Evolutionary conservation across 2,888 invertebrate species (phyloP).

Genomic region (Drosophila longiperda): DNA sequence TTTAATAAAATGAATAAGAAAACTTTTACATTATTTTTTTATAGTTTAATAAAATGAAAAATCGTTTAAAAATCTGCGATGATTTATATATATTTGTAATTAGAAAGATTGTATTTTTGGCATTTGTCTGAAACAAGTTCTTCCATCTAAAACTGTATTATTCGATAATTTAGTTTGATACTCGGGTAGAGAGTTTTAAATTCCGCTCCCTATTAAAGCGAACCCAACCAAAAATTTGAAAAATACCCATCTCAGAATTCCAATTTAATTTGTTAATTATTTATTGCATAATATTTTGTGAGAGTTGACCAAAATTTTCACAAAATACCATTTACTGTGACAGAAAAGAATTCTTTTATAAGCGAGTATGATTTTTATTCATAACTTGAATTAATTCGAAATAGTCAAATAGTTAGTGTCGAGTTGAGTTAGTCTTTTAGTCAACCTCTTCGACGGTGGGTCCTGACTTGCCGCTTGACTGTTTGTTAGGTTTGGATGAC

Average conservation of each 20-base stretch:
- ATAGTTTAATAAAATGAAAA: background rate
- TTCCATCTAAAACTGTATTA: background rate
- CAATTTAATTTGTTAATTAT: background rate
- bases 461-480: slow-evolving; percentile 82
- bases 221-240: background rate
- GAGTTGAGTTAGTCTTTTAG: slow-evolving; percentile 77
- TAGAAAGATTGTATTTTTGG: background rate
- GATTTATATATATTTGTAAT: background rate
- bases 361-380: background rate
- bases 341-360: background rate
- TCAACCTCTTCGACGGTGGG: slow-evolving; percentile 91
- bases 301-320: background rate
- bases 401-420: slow-evolving; percentile 28
- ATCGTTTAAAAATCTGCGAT: background rate
- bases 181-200: background rate
- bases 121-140: background rate
- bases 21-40: background rate
- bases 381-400: slow-evolving; percentile 31
- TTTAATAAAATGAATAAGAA: background rate
- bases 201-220: background rate
- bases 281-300: background rate
- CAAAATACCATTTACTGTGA: background rate
- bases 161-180: background rate
- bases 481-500: slow-evolving; percentile 78
- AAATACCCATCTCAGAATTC: no score